Conservation (phyloP, 2,797 vertebrate species). For the Hybognathus amarus region DNA sequence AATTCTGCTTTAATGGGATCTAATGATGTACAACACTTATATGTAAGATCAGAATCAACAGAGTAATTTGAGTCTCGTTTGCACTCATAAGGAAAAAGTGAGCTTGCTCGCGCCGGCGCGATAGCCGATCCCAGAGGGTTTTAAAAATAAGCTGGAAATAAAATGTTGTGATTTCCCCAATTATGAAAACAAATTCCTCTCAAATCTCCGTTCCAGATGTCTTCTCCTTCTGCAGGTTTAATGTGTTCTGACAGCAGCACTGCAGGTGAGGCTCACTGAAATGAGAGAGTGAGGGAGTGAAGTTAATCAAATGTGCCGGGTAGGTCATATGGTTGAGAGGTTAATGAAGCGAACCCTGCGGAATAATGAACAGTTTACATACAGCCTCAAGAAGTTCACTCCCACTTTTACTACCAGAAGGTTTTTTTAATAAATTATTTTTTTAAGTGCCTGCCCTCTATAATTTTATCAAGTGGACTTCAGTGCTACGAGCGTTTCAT, state of each 20-base stretch:
- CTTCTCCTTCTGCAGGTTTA: constrained; percentile 63
- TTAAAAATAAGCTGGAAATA: not conserved
- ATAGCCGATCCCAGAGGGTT: too few relatives aligned
- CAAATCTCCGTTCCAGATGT: constrained; percentile 55
- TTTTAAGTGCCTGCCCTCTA: constrained; percentile 75
- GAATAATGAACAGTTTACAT: constrained; percentile 89
- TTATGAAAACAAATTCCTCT: constrained; percentile 13
- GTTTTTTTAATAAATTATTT: constrained; percentile 63
- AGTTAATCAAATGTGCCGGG: constrained; percentile 77
- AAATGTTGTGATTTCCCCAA: not conserved
- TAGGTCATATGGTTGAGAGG: constrained; percentile 87
- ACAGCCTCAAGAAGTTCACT: constrained; percentile 85
- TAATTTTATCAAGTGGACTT: constrained; percentile 79
- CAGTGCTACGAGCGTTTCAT: constrained; percentile 54
- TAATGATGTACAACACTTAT: too few relatives aligned
- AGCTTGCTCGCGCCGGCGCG: too few relatives aligned
- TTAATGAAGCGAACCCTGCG: constrained; percentile 87
- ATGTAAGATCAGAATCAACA: too few relatives aligned
- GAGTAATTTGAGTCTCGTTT: too few relatives aligned
- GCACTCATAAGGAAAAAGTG: too few relatives aligned
- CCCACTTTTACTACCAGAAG: constrained; percentile 84
- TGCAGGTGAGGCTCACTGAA: constrained; percentile 76
- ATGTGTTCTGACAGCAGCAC: constrained; percentile 71
- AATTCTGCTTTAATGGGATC: too few relatives aligned
- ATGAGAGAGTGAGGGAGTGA: constrained; percentile 69